Base-by-base conservation (phyloP, 1,140 invertebrate species). In the Stegodyphus dumicola region DNA sequence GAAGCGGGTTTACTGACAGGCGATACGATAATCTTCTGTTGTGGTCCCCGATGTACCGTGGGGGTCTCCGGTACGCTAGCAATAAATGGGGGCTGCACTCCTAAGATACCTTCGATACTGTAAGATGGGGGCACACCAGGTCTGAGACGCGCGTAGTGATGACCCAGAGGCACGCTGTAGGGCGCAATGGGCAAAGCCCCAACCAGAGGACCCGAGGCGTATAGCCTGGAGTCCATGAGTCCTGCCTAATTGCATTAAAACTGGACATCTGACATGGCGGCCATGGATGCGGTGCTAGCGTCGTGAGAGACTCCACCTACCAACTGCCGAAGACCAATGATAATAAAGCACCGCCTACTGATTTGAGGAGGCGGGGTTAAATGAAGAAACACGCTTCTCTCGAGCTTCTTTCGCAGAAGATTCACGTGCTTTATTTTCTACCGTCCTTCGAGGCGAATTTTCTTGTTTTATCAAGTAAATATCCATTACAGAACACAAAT, bases 61-160 rank as follows among this genome's bases (percentile, higher is more conserved):
- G 80, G 80, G 5, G 64, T 49, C n/a, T 85, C 81, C 5, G 81
- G 81, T 11, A 85, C 81, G 18, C 73, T 76, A 7, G 81, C 73
- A 7, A 85, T 74, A 18, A 76, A 85, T 5, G 81, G 81, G 1
- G 81, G 81, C 64, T 85, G 81, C 18, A 77, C 81, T 11, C 81
- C 81, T 11, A 85, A 17, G 56, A 85, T 85, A 49, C 81, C 81
- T 52, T 85, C 81, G 65, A 85, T 85, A 49, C 81, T 85, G 64
- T 85, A 85, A 15, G 70, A 66, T 15, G 49, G 70, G 49, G 80
- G 70, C 18, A 69, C 64, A 15, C 81, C 81, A 9, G 73, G 81
- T 13, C 81, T 48, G 3, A 85, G 53, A 17, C 81, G 73, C n/a
- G 81, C 73, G 48, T 85, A 85, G 18, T 49, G 80, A 18, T 69